Base-by-base conservation (phyloP, 2,113 vertebrate species). In the Alaudala cheleensis region DNA sequence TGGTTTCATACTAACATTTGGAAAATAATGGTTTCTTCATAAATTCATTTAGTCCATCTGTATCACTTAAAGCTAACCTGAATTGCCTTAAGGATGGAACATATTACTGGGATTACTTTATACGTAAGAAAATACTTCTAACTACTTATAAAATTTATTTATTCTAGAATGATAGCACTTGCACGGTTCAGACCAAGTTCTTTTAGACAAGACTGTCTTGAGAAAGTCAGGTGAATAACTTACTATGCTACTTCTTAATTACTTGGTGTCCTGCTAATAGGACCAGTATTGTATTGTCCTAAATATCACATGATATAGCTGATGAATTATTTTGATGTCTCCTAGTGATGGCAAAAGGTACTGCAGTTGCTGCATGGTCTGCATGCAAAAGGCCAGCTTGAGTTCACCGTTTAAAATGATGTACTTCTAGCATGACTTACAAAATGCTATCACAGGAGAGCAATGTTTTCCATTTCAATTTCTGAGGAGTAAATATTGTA, bases 291-390 rank as follows among this genome's bases (percentile, higher is more conserved):
- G 5, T 5, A 20, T 14, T 54, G 37, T 24, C 34, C 11, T 45
- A 22, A 10, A 2, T 70, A 14, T 1, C 0, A 0, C 42, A 5
- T 26, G 34, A 23, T 40, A 21, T 10, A 10, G 22, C 17, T 85
- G 31, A 20, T 62, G 10, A 47, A 24, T 77, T 84, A 24, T 77
- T 84, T 2, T 33, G 4, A 40, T 87, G 51, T 61, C 87, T 39
- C 45, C 57, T 90, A 28, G 50, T 50, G 74, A 15, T 58, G 29
- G 40, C 15, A 54, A 21, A 57, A 50, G 45, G 29, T 65, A 76
- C 23, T 76, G 44, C 69, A 70, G 42, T 16, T 86, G 2, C 40
- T 62, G 28, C 9, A 5, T n/a, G 28, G 12, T 45, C 3, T 47
- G 6, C 11, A 0, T 64, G 9, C 26, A 18, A 29, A 60, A 86